Evolutionary conservation across 2,888 invertebrate genomes (phyloP).

Genomic region (Brassicogethes aeneus): DNA sequence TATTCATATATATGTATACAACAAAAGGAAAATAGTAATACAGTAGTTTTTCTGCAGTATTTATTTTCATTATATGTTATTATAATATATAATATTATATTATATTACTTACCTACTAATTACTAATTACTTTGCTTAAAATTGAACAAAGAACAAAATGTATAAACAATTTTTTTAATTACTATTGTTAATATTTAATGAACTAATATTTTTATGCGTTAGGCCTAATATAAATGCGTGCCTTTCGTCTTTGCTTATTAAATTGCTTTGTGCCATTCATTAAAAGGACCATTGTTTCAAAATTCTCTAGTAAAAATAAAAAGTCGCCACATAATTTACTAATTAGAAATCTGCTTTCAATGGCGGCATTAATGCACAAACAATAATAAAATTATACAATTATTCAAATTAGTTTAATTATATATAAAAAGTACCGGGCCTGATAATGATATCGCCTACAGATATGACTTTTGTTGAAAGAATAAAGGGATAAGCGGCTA

Average conservation of each 20-base stretch:
- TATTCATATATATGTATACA: too few species aligned
- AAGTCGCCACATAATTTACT: neutral
- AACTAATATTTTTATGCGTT: too few species aligned
- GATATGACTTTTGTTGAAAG: neutral
- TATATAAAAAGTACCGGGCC: neutral
- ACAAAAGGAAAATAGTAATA: too few species aligned
- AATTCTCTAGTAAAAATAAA: neutral
- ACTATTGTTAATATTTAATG: too few species aligned
- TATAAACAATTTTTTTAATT: too few species aligned
- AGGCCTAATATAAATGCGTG: too few species aligned
- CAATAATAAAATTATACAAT: slow-evolving; percentile 1
- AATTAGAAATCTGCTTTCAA: neutral
- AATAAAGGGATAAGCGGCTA: neutral
- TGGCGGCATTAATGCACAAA: neutral
- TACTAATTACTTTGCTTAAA: too few species aligned
- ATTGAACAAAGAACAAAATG: too few species aligned
- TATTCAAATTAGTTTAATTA: neutral
- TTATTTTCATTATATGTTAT: too few species aligned
- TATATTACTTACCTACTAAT: too few species aligned
- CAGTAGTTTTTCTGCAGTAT: too few species aligned
- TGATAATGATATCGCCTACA: neutral
- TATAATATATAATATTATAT: too few species aligned
- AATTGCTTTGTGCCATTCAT: neutral
- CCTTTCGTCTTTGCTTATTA: neutral
- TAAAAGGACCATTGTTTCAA: neutral